Evolutionary conservation across 2,888 invertebrate species (phyloP).

Genomic region (Noctua janthina): DNA sequence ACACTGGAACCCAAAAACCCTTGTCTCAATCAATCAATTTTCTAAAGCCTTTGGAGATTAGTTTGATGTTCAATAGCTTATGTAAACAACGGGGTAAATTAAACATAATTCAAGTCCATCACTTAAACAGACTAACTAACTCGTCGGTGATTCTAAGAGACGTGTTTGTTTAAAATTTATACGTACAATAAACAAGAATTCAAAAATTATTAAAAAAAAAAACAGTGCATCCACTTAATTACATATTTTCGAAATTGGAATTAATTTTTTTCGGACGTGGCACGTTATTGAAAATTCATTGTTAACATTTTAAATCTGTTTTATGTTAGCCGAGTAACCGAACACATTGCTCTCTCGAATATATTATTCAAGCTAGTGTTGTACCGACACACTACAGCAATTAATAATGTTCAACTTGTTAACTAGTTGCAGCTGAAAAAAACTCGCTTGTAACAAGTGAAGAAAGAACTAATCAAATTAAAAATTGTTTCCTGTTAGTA

Average conservation of each 20-base stretch:
- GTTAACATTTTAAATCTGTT: conserved; percentile 34
- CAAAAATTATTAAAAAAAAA: neutral
- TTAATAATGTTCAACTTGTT: conserved; percentile 69
- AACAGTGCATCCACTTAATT: conserved; percentile 5
- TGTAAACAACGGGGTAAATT: conserved; percentile 44
- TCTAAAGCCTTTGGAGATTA: conserved; percentile 44
- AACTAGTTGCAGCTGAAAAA: conserved; percentile 69
- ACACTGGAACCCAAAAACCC: conserved; percentile 56
- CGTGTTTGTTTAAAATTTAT: neutral
- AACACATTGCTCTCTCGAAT: conserved; percentile 12
- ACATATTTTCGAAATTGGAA: conserved; percentile 20
- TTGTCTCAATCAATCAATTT: conserved; percentile 59
- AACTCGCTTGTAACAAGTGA: conserved; percentile 74
- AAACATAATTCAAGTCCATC: conserved; percentile 35
- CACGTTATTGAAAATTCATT: conserved; percentile 25
- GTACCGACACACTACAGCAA: conserved; percentile 52
- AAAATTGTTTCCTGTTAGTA: conserved; percentile 74
- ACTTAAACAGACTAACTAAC: neutral
- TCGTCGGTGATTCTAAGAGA: neutral
- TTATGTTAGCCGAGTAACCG: neutral
- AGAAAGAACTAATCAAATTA: conserved; percentile 81
- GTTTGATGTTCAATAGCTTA: conserved; percentile 51
- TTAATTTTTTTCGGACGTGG: neutral
- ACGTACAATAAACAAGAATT: neutral
- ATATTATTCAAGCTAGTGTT: conserved; percentile 36